Conservation (phyloP, 2,113 vertebrate species). For the Engystomops pustulosus region DNA sequence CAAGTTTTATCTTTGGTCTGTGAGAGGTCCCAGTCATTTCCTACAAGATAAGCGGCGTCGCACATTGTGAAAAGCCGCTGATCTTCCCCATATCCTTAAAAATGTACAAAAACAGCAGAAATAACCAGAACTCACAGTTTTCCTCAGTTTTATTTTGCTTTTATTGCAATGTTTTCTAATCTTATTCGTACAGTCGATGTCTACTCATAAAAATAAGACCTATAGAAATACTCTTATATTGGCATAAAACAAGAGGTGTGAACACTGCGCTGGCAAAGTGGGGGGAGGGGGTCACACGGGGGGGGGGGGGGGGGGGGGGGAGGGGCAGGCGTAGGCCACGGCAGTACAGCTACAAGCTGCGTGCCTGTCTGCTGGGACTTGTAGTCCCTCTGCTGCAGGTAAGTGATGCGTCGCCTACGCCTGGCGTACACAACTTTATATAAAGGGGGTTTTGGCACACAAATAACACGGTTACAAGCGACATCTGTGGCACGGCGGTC, state of each 20-base stretch:
- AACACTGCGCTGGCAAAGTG: constrained; percentile 20
- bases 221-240: constrained; percentile 51
- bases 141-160: constrained; percentile 19
- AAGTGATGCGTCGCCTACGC: no score
- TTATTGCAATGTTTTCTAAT: constrained; percentile 47
- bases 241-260: constrained; percentile 47
- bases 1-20: no score
- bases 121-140: not conserved
- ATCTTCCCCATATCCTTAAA: no score
- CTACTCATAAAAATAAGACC: constrained; percentile 57
- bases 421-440: not conserved
- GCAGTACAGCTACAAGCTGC: not conserved
- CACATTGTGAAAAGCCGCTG: no score
- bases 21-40: no score
- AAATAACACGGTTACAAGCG: constrained; percentile 19
- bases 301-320: not conserved
- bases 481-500: constrained; percentile 10
- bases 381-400: not conserved
- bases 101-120: no score
- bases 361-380: not conserved
- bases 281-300: not conserved
- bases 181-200: constrained; percentile 43
- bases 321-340: not conserved
- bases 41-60: no score
- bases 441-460: constrained; percentile 46